Evolutionary conservation across 2,888 invertebrate species (phyloP).

Genomic region (Polia nebulosa): DNA sequence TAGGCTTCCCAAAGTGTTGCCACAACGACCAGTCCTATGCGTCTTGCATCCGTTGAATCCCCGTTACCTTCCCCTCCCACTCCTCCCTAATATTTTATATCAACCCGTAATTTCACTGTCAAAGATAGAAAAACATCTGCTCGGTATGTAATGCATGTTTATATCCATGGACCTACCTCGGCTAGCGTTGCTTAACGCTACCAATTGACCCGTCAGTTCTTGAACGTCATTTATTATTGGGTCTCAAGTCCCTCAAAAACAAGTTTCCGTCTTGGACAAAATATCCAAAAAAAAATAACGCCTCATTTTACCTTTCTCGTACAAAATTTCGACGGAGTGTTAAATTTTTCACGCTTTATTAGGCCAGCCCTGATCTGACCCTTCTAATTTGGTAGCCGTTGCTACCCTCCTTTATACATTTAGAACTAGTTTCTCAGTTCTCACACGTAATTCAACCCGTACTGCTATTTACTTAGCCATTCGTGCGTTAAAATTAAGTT

Average conservation of each 20-base stretch:
- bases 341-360: slow-evolving; percentile 67
- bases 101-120: too few relatives aligned
- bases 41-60: too few relatives aligned
- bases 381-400: slow-evolving; percentile 63
- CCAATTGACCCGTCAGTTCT: neutral
- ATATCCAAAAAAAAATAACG: slow-evolving; percentile 10
- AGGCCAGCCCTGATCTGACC: slow-evolving; percentile 59
- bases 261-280: slow-evolving; percentile 8
- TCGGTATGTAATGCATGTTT: too few relatives aligned
- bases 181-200: neutral
- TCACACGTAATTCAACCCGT: slow-evolving; percentile 64
- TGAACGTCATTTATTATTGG: neutral
- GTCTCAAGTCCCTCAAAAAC: neutral
- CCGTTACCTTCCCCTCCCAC: too few relatives aligned
- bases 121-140: too few relatives aligned
- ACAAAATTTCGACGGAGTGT: slow-evolving; percentile 58
- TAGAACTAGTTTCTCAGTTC: slow-evolving; percentile 61
- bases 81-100: too few relatives aligned
- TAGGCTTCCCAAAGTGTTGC: too few relatives aligned
- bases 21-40: too few relatives aligned
- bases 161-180: too few relatives aligned
- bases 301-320: slow-evolving; percentile 30
- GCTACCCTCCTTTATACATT: slow-evolving; percentile 59
- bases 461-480: slow-evolving; percentile 53
- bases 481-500: slow-evolving; percentile 63